These are phyloP conservation scores for Pogonocichla stellata DNA, from an alignment of 2,113 vertebrate species.

Conservation along the genomic window DNA sequence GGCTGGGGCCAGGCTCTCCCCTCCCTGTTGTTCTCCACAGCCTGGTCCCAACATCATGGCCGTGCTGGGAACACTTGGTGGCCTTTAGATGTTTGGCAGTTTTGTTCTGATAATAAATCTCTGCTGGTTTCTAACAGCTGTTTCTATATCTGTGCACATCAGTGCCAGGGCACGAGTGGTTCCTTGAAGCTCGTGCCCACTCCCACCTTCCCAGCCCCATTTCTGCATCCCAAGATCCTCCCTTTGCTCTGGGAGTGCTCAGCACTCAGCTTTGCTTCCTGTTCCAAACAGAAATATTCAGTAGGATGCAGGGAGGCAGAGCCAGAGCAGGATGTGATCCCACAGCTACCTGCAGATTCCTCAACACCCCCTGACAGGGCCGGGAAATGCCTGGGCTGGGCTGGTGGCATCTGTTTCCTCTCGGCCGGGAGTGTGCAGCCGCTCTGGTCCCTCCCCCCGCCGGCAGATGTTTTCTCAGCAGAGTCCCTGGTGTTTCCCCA, in stretches of 20 bases:
- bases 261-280: too few relatives aligned
- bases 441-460: neutral
- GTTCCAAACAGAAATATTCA: neutral
- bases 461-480: neutral
- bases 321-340: neutral
- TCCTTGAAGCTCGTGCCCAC: accelerated
- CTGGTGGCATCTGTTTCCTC: constrained; percentile 15
- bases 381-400: neutral
- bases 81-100: neutral
- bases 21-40: neutral
- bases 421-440: accelerated
- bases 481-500: neutral
- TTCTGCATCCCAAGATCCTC: neutral
- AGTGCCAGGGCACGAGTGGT: accelerated
- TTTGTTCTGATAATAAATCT: constrained; percentile 46
- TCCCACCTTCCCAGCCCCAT: neutral
- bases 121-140: neutral
- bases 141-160: accelerated
- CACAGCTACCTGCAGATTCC: neutral
- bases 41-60: constrained; percentile 52
- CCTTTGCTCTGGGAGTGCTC: neutral
- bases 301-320: neutral
- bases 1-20: neutral
- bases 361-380: neutral
- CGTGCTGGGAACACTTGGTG: neutral